These are phyloP conservation scores for Ophiothrix spiculata DNA, from an alignment of 35 echinoderm and acorn worm species.

Conservation along the genomic window DNA sequence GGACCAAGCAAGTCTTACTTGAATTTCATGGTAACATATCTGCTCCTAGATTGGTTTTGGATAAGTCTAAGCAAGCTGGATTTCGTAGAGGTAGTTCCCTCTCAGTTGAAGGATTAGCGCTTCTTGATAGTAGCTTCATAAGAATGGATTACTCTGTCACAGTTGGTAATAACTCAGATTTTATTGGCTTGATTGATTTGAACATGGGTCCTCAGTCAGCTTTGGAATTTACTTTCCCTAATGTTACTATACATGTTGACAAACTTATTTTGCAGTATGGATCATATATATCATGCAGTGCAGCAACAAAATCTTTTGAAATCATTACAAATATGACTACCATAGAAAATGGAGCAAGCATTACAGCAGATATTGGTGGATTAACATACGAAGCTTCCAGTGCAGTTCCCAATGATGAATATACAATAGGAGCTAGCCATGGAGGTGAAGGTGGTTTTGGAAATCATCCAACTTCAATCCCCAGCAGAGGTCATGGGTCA, in stretches of 20 bases:
- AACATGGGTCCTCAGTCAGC: not conserved
- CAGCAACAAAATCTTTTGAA: constrained; percentile 12
- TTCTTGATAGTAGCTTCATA: not conserved
- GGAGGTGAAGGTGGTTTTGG: constrained; percentile 64
- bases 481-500: constrained; percentile 46
- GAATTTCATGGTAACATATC: constrained; percentile 34
- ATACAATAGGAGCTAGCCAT: constrained; percentile 63
- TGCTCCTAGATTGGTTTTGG: constrained; percentile 17
- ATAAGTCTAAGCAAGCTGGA: not conserved
- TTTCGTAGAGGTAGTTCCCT: not conserved
- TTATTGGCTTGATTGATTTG: not conserved
- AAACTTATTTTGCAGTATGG: constrained; percentile 2
- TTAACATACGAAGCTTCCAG: constrained; percentile 32
- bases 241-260: not conserved
- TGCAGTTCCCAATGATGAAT: constrained; percentile 10
- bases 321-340: constrained; percentile 20
- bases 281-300: not conserved
- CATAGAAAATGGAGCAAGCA: constrained; percentile 38
- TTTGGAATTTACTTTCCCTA: not conserved
- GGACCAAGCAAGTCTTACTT: constrained; percentile 15
- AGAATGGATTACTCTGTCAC: not conserved
- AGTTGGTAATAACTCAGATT: no score
- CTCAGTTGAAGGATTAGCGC: not conserved
- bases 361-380: constrained; percentile 61
- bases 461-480: not conserved